Conservation (phyloP, 2,113 vertebrate genomes). For the Xyrauchen texanus region DNA sequence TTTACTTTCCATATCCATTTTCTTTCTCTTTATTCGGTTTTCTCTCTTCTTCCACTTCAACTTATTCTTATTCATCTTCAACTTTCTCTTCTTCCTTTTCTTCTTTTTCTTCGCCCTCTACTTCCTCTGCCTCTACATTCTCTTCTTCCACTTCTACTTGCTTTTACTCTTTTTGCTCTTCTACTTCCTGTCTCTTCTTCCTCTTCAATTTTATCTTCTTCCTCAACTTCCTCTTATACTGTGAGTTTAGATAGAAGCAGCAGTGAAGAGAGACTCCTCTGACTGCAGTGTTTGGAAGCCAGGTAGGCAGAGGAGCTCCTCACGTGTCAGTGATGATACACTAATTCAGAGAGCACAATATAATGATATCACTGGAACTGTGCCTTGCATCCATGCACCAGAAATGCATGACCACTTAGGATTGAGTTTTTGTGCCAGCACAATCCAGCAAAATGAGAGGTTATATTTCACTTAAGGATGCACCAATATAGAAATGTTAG, state of each 20-base stretch:
- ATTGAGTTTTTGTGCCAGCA: too few relatives aligned
- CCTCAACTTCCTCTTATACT: constrained; percentile 48
- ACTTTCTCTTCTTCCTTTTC: too few relatives aligned
- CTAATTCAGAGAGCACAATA: constrained; percentile 17
- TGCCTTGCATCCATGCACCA: constrained; percentile 6
- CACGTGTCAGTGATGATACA: not conserved
- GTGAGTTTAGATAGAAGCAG: constrained; percentile 67
- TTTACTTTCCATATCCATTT: not conserved
- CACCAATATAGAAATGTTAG: too few relatives aligned
- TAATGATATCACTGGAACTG: constrained; percentile 13
- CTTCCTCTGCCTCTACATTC: too few relatives aligned
- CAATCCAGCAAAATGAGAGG: too few relatives aligned
- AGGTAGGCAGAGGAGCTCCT: constrained; percentile 72
- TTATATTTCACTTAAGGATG: too few relatives aligned
- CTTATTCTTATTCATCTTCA: not conserved
- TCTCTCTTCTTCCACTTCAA: not conserved
- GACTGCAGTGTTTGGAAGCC: constrained; percentile 73
- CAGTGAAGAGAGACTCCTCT: constrained; percentile 77
- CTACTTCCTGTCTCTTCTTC: constrained; percentile 17
- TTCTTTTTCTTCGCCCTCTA: too few relatives aligned
- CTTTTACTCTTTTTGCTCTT: not conserved
- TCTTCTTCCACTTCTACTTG: not conserved
- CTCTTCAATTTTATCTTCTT: constrained; percentile 34
- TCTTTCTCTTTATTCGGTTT: constrained; percentile 1
- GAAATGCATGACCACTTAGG: constrained; percentile 16